Evolutionary conservation across 2,888 invertebrate species (phyloP).

Genomic region (Athetis lepigone): DNA sequence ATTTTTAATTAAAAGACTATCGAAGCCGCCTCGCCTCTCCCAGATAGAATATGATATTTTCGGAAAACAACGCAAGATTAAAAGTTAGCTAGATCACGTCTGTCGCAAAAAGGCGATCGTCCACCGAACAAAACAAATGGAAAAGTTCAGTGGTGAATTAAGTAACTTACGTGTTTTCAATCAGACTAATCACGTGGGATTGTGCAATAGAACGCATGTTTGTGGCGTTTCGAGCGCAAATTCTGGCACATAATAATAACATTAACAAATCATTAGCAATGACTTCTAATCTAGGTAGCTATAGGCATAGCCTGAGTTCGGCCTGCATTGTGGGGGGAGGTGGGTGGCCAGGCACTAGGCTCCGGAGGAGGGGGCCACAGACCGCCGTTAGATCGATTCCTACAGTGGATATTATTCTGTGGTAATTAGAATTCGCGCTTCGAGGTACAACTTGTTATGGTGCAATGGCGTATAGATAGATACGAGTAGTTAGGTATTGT

Average conservation of each 20-base stretch:
- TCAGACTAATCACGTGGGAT: background rate
- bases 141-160: constrained; percentile 7
- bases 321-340: constrained; percentile 61
- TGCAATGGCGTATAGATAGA: constrained; percentile 48
- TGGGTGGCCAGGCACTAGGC: constrained; percentile 66
- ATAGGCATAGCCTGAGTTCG: constrained; percentile 57
- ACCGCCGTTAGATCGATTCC: constrained; percentile 87
- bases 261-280: constrained; percentile 69
- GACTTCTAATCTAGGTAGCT: constrained; percentile 64
- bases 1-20: constrained; percentile 60
- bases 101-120: background rate
- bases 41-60: constrained; percentile 44
- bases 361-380: constrained; percentile 59
- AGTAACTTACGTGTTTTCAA: constrained; percentile 32
- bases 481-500: constrained; percentile 9
- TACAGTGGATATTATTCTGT: constrained; percentile 86
- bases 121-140: background rate
- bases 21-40: constrained; percentile 14
- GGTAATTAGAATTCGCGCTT: constrained; percentile 87
- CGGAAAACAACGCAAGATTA: constrained; percentile 35
- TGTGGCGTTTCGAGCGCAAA: constrained; percentile 25
- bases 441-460: constrained; percentile 67
- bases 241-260: constrained; percentile 56
- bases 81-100: constrained; percentile 39
- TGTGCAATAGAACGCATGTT: constrained; percentile 12